These are phyloP conservation scores for Sinocyclocheilus rhinocerous DNA, from an alignment of 2,113 vertebrate species.

Conservation along the genomic window DNA sequence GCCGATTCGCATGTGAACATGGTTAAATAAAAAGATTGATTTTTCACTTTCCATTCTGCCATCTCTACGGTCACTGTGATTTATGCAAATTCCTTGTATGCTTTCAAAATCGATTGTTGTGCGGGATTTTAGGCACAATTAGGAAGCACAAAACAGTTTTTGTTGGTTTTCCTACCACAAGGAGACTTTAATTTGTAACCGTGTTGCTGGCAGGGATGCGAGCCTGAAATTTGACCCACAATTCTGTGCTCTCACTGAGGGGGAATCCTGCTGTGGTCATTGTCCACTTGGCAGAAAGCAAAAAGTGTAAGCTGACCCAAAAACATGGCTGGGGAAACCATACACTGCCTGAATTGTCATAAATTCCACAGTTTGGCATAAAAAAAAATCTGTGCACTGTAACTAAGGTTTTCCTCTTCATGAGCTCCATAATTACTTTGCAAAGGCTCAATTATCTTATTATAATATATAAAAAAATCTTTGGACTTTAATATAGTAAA, in stretches of 20 bases:
- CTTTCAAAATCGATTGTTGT: neutral
- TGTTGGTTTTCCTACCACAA: conserved; percentile 3
- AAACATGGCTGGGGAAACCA: neutral
- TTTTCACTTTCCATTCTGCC: neutral
- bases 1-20: neutral
- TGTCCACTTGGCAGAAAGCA: conserved; percentile 52
- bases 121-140: neutral
- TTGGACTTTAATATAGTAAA: neutral
- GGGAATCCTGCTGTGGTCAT: conserved; percentile 53
- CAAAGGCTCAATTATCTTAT: neutral
- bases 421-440: neutral
- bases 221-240: conserved; percentile 44
- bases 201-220: conserved; percentile 27
- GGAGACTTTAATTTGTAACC: conserved; percentile 37
- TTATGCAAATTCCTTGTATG: neutral
- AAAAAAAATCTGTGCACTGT: neutral
- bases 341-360: conserved; percentile 42
- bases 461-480: neutral
- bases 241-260: conserved; percentile 27
- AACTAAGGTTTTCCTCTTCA: neutral
- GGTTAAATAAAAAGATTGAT: conserved; percentile 8
- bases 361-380: conserved; percentile 38
- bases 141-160: conserved; percentile 25
- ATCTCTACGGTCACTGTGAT: neutral
- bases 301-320: conserved; percentile 23